phyloP scores from a whole-genome alignment of 2,113 vertebrate genomes.

The Nasalis larvatus region DNA sequence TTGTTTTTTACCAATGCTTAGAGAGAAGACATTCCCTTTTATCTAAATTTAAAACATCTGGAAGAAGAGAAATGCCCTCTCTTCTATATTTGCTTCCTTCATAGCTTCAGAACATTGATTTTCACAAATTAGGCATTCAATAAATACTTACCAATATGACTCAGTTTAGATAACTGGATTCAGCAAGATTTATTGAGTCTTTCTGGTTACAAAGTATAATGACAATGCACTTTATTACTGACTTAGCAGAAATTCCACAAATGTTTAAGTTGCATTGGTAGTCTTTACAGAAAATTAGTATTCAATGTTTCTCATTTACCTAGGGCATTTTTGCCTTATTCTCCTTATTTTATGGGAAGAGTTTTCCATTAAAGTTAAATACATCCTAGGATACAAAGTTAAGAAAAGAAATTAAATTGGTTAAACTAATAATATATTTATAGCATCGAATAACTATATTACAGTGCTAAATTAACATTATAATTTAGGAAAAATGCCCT shows the following conservation, averaged over 20 bases:
- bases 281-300: neutral
- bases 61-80: neutral
- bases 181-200: neutral
- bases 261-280: neutral
- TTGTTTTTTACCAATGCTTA: neutral
- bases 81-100: neutral
- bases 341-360: neutral
- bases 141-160: neutral
- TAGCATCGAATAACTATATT: neutral
- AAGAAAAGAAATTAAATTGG: slow-evolving; percentile 27
- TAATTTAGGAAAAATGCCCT: neutral
- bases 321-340: neutral
- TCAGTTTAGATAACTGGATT: neutral
- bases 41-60: neutral
- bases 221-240: neutral
- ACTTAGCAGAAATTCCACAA: neutral
- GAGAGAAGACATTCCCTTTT: neutral
- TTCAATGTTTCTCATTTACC: neutral
- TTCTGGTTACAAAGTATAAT: neutral
- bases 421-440: slow-evolving; percentile 10
- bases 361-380: neutral
- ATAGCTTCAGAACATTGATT: neutral
- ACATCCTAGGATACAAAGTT: neutral
- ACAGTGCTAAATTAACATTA: slow-evolving; percentile 23
- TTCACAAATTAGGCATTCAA: neutral